phyloP scores from a whole-genome alignment of 2,888 invertebrate species.

The Eupithecia centaureata region DNA sequence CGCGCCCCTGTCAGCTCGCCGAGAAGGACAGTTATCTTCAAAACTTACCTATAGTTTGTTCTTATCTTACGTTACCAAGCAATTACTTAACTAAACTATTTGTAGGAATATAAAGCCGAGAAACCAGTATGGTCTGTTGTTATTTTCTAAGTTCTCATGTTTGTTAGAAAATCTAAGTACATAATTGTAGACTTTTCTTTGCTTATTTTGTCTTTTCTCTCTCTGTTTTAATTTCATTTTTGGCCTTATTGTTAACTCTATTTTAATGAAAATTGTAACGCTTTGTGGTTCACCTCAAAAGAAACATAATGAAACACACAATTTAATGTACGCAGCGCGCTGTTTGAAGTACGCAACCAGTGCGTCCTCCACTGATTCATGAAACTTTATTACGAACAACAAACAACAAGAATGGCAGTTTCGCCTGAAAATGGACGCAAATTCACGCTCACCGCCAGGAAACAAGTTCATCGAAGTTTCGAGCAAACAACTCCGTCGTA shows the following conservation, averaged over 20 bases:
- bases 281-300: too few relatives aligned
- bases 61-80: neutral
- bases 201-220: too few relatives aligned
- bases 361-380: conserved; percentile 15
- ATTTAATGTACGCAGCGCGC: neutral
- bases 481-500: neutral
- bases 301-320: too few relatives aligned
- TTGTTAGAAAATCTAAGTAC: too few relatives aligned
- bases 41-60: neutral
- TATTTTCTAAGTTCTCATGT: too few relatives aligned
- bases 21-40: neutral
- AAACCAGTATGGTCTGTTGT: too few relatives aligned
- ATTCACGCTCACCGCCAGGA: conserved; percentile 23
- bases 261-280: too few relatives aligned
- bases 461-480: conserved; percentile 27
- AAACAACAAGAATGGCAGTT: conserved; percentile 28
- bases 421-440: conserved; percentile 25
- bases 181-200: too few relatives aligned
- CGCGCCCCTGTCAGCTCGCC: neutral
- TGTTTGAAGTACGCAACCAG: neutral
- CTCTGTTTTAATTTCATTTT: too few relatives aligned
- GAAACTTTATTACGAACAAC: conserved; percentile 22
- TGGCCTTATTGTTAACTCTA: too few relatives aligned
- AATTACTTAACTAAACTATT: neutral
- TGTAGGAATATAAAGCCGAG: too few relatives aligned